Base-by-base conservation (phyloP, 1,140 invertebrate species). In the Drosophila lacteicornis region DNA sequence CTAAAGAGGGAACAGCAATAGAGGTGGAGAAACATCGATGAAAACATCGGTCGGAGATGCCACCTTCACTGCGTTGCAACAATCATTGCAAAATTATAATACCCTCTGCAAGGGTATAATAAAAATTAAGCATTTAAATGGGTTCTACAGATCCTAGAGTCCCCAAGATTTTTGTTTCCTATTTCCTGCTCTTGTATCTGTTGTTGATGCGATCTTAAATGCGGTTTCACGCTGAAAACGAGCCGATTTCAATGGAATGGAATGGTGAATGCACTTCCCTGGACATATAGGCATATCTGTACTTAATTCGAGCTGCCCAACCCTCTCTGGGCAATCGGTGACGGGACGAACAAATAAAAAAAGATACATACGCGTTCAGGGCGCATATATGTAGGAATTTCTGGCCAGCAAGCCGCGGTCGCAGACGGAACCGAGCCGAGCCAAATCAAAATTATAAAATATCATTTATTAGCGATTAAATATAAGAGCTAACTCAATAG, bases 351-450 rank as follows among this genome's bases (percentile, higher is more conserved):
- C 38, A 53, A 53, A 77, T 56, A 87, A 86, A 83, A 87, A 86
- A 83, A 75, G 80, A 76, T 82, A 87, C 83, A 86, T 71, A 87
- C 82, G 83, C 82, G 82, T 50, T 85, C 67, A 57, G 42, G 82
- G 63, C 47, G 77, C 71, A 76, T 76, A 76, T 76, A 73, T 61
- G 79, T 78, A 5, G 6, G 33, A 50, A 13, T 76, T 76, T 68
- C 27, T 62, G 61, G 60, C 36, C 46, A 65, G 17, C 22, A 15
- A 22, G 47, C 12, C 38, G 50, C 40, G 58, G 58, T 55, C 60
- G 33, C 47, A 36, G 42, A 40, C 55, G 45, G 45, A 42, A 11
- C 33, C 33, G 33, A 36, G 33, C 56, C 43, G 43, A 80, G 46
- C 56, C 47, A 75, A 83, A 78, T 83, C 84, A 83, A 71, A 75